Evolutionary conservation across 64 coral and sea anemone species (phyloP).

Genomic region (Pachyseris speciosa): DNA sequence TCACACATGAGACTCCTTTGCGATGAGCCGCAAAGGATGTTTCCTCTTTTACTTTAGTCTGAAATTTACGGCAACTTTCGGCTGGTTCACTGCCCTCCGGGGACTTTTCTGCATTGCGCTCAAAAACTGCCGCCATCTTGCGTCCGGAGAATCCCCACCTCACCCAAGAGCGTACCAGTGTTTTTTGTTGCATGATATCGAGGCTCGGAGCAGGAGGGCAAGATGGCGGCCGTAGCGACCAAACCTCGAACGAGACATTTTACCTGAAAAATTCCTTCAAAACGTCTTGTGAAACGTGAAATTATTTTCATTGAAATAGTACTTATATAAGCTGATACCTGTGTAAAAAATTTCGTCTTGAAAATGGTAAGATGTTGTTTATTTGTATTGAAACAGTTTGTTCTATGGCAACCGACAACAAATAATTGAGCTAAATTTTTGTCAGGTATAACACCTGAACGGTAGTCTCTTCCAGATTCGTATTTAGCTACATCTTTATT

Average conservation of each 20-base stretch:
- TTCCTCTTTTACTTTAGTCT: not conserved
- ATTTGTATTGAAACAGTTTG: not conserved
- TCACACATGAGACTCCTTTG: slow-evolving; percentile 74
- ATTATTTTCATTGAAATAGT: not conserved
- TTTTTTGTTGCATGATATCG: slow-evolving; percentile 22
- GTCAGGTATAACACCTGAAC: no score
- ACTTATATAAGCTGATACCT: not conserved
- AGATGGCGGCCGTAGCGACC: slow-evolving; percentile 79
- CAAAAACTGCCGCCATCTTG: not conserved
- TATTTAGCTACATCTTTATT: no score
- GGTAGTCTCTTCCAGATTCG: no score
- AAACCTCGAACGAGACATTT: slow-evolving; percentile 14
- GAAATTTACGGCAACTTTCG: not conserved
- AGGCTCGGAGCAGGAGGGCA: not conserved
- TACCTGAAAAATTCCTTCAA: not conserved
- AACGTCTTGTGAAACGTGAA: not conserved
- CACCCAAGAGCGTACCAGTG: not conserved
- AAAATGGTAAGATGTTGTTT: slow-evolving; percentile 60
- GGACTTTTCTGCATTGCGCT: not conserved
- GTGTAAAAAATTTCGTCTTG: not conserved
- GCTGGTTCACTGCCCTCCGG: not conserved
- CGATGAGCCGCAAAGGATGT: slow-evolving; percentile 34
- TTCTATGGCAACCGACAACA: slow-evolving; percentile 32
- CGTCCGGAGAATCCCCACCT: not conserved
- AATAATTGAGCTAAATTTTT: not conserved